Evolutionary conservation across 2,113 vertebrate genomes (phyloP).

Genomic region (Eptesicus fuscus): DNA sequence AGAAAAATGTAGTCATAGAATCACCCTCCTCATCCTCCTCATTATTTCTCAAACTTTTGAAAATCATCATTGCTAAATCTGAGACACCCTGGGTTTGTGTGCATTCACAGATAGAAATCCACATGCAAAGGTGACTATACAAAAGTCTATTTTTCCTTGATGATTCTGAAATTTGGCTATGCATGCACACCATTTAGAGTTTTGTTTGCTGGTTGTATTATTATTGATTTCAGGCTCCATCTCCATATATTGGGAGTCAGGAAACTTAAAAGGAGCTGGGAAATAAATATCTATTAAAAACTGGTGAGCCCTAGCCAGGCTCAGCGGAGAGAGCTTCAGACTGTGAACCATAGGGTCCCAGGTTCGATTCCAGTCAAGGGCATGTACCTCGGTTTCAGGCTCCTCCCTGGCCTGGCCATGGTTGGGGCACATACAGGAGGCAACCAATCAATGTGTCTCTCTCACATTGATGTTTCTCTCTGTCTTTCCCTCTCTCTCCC

Average conservation of each 20-base stretch:
- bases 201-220: not conserved
- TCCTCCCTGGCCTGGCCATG: too few species aligned
- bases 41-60: not conserved
- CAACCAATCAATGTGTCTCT: too few species aligned
- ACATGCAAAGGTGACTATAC: accelerated
- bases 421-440: too few species aligned
- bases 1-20: not conserved
- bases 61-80: not conserved
- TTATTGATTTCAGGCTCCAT: not conserved
- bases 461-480: too few species aligned
- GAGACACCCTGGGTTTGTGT: not conserved
- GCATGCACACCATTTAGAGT: not conserved
- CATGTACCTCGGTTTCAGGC: too few species aligned
- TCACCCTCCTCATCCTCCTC: not conserved
- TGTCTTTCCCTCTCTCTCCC: too few species aligned
- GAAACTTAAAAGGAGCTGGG: not conserved
- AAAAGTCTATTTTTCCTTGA: not conserved
- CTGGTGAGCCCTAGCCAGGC: too few species aligned
- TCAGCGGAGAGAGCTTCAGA: too few species aligned
- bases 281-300: not conserved
- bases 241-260: not conserved
- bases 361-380: too few species aligned
- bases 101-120: not conserved
- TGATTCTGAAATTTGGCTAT: not conserved
- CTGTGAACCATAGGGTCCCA: too few species aligned